These are phyloP conservation scores for Aplochiton taeniatus DNA, from an alignment of 2,797 vertebrate genomes.

Conservation along the genomic window DNA sequence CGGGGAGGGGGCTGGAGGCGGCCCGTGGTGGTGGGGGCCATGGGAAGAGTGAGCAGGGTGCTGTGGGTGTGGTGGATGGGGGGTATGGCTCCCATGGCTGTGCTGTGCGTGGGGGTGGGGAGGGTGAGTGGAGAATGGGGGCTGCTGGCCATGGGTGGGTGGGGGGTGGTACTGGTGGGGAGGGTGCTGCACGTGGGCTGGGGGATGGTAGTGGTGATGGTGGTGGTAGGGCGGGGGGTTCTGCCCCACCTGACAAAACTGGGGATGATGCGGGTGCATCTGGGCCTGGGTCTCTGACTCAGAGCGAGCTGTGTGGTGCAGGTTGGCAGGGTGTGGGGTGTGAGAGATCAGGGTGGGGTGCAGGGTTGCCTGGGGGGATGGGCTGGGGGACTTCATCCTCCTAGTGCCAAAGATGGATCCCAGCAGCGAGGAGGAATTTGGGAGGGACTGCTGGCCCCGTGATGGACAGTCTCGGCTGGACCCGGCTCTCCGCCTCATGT, in stretches of 20 bases:
- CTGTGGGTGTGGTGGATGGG: conserved; percentile 67
- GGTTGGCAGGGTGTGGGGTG: conserved; percentile 70
- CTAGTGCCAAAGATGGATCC: conserved; percentile 91
- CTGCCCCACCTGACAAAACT: conserved; percentile 87
- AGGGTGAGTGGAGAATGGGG: conserved; percentile 58
- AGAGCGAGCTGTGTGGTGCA: conserved; percentile 79
- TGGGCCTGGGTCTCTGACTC: conserved; percentile 68
- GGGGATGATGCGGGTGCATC: conserved; percentile 79
- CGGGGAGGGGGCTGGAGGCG: conserved; percentile 63
- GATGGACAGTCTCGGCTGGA: conserved; percentile 92
- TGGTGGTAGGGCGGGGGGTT: conserved; percentile 94
- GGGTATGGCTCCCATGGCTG: conserved; percentile 68
- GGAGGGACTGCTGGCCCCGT: conserved; percentile 81
- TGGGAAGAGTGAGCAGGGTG: conserved; percentile 77
- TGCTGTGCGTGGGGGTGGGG: conserved; percentile 77
- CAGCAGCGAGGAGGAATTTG: conserved; percentile 92
- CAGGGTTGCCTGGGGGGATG: conserved; percentile 63
- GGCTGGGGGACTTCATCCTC: conserved; percentile 85
- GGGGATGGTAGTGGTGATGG: conserved; percentile 93
- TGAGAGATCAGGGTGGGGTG: conserved; percentile 85
- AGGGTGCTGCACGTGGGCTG: conserved; percentile 84
- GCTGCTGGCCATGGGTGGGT: conserved; percentile 66
- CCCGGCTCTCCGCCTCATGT: conserved; percentile 87
- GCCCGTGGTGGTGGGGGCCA: conserved; percentile 72
- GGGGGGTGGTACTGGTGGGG: conserved; percentile 79